These are phyloP conservation scores for Papilio demoleus DNA, from an alignment of 2,888 invertebrate genomes.

Conservation along the genomic window DNA sequence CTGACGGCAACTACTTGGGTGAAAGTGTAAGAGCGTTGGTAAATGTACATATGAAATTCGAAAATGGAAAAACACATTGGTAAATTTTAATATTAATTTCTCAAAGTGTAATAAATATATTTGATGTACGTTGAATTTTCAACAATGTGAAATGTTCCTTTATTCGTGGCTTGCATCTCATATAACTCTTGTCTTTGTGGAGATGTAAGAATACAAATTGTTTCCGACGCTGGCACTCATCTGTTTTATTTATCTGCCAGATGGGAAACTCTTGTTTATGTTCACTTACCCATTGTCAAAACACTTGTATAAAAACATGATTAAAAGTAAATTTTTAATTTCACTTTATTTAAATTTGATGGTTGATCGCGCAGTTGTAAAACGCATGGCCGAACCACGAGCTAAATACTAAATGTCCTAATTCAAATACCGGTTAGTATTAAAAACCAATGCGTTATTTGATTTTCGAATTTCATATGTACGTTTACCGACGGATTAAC, in stretches of 20 bases:
- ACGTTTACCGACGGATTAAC: too few relatives aligned
- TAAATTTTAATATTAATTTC: constrained; percentile 16
- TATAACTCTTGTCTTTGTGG: constrained; percentile 34
- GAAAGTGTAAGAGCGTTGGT: too few relatives aligned
- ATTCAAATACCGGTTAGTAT: too few relatives aligned
- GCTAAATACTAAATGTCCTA: too few relatives aligned
- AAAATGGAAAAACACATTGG: too few relatives aligned
- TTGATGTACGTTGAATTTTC: constrained; percentile 22
- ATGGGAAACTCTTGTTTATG: constrained; percentile 32
- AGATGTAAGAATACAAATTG: constrained; percentile 28
- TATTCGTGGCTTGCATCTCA: constrained; percentile 10
- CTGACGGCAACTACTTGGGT: too few relatives aligned
- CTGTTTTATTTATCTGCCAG: constrained; percentile 35
- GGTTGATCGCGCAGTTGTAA: too few relatives aligned
- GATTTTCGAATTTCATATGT: too few relatives aligned
- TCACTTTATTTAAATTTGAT: too few relatives aligned
- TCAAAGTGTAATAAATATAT: constrained; percentile 17
- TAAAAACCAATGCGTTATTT: too few relatives aligned
- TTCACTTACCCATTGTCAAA: neutral
- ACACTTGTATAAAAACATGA: neutral
- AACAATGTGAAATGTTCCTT: constrained; percentile 22
- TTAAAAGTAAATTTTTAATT: neutral
- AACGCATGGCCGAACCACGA: too few relatives aligned
- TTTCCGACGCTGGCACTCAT: constrained; percentile 20
- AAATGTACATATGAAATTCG: too few relatives aligned